These are phyloP conservation scores for Metridium senile DNA, from an alignment of 92 coral and sea anemone species.

Conservation along the genomic window DNA sequence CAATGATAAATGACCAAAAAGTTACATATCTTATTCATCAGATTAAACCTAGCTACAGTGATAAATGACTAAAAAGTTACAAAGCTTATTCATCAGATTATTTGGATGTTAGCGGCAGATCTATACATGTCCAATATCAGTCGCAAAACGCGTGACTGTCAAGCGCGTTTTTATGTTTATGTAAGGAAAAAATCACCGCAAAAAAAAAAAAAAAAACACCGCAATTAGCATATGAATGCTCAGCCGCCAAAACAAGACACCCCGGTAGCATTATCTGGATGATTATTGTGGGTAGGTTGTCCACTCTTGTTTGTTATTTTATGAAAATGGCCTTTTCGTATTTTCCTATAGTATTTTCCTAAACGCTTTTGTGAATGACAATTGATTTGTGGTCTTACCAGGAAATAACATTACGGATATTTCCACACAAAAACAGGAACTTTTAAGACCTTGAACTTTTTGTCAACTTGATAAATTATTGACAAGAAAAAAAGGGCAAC, in stretches of 20 bases:
- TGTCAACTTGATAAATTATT: background rate
- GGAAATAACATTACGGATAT: background rate
- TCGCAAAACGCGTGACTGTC: background rate
- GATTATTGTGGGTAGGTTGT: too few species aligned
- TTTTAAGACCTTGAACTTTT: slow-evolving; percentile 3
- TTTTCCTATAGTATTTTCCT: background rate
- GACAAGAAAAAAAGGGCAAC: background rate
- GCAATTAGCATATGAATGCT: background rate
- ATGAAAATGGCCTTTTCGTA: background rate
- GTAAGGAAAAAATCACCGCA: too few species aligned
- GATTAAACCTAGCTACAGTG: too few species aligned
- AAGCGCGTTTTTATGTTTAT: background rate
- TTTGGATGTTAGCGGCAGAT: too few species aligned
- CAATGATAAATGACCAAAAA: too few species aligned
- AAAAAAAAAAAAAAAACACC: background rate
- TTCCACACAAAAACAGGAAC: slow-evolving; percentile 7
- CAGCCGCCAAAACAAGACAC: background rate
- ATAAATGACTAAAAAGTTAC: too few species aligned
- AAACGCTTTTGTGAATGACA: too few species aligned
- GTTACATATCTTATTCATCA: too few species aligned
- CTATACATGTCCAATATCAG: too few species aligned
- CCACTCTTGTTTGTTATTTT: background rate
- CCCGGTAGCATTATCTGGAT: background rate
- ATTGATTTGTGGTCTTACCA: background rate
- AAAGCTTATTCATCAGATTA: too few species aligned